Conservation (phyloP, 37 sponge, comb jelly and placozoan species). For the Beroe ovata region DNA sequence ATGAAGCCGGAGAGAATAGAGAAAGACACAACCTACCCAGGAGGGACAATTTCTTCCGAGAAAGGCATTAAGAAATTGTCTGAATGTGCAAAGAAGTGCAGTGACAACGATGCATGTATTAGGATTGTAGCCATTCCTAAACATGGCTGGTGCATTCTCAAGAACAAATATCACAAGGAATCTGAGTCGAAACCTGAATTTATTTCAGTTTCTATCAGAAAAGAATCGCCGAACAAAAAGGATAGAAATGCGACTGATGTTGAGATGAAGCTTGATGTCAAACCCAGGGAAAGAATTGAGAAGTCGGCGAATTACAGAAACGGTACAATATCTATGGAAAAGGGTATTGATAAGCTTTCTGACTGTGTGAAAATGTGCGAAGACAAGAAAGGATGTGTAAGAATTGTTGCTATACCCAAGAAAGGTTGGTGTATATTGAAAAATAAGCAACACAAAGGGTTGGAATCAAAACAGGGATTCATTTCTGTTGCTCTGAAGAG, state of each 20-base stretch:
- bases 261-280: not conserved
- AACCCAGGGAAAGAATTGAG: not conserved
- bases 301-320: not conserved
- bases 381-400: slow-evolving; percentile 1
- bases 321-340: not conserved
- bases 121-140: not conserved
- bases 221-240: not conserved
- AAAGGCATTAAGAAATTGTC: not conserved
- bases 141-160: not conserved
- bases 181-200: not conserved
- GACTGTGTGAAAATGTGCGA: slow-evolving; percentile 13
- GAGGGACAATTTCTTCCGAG: not conserved
- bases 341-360: not conserved
- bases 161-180: not conserved
- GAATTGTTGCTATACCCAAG: not conserved
- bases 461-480: not conserved
- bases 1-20: slow-evolving; percentile 21
- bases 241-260: not conserved
- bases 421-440: not conserved
- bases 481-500: not conserved
- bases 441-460: not conserved
- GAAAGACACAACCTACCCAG: not conserved
- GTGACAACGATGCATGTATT: not conserved
- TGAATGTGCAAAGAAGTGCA: not conserved
- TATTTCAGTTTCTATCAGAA: not conserved